These are phyloP conservation scores for Pipistrellus pipistrellus DNA, from an alignment of 2,797 vertebrate species.

Conservation along the genomic window DNA sequence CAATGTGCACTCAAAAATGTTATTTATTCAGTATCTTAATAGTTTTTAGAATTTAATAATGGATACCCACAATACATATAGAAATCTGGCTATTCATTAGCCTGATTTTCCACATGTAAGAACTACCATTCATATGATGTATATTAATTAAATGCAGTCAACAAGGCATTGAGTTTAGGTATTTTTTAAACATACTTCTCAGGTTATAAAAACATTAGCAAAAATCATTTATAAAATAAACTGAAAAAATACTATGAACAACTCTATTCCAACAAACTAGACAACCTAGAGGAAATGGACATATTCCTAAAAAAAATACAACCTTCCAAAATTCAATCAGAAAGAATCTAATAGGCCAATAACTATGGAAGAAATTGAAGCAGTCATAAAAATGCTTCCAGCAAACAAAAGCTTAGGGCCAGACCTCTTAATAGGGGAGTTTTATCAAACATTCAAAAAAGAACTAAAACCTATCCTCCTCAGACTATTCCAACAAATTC, in stretches of 20 bases:
- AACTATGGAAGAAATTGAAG: no score
- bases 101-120: not conserved
- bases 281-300: no score
- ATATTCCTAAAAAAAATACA: no score
- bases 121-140: not conserved
- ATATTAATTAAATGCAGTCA: not conserved
- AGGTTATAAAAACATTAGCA: not conserved
- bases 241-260: not conserved
- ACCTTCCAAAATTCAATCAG: no score
- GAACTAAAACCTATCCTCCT: no score
- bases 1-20: not conserved
- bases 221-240: not conserved
- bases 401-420: no score
- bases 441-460: no score
- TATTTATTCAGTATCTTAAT: not conserved
- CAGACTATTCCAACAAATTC: no score
- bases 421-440: no score
- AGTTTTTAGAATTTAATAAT: not conserved
- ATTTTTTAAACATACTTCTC: not conserved
- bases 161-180: not conserved
- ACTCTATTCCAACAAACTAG: no score
- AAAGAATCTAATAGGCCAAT: no score
- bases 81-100: not conserved
- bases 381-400: no score
- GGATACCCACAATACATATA: not conserved